A percentile compares a stretch with the other conserved stretches of the same genome.
Conservation (phyloP, 2,113 vertebrate species). For the Trogon surrucura region DNA sequence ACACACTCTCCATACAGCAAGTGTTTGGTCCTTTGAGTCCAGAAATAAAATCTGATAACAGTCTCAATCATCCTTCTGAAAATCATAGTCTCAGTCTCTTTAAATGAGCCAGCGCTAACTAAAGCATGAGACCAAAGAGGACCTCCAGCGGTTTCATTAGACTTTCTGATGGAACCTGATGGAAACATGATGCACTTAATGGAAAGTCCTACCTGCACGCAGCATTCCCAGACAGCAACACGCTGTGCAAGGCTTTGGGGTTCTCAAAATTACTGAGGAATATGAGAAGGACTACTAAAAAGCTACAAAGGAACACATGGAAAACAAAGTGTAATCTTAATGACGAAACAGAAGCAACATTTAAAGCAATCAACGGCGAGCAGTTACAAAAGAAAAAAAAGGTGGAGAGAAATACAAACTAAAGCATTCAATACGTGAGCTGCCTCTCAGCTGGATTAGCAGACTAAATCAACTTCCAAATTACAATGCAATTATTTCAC, state of each 20-base stretch:
- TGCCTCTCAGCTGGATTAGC: not conserved
- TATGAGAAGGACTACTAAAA: not conserved
- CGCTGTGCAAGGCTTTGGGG: not conserved
- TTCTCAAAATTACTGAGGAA: not conserved
- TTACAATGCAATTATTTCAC: conserved; percentile 7
- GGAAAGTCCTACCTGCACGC: not conserved
- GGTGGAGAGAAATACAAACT: not conserved
- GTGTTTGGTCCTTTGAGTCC: not conserved
- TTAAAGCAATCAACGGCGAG: not conserved
- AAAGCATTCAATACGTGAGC: not conserved
- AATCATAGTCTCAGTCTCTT: not conserved
- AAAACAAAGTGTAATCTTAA: not conserved
- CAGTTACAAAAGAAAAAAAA: not conserved
- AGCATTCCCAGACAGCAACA: not conserved
- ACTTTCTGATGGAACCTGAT: not conserved
- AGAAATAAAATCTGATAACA: not conserved
- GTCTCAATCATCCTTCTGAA: not conserved
- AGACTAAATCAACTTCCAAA: not conserved
- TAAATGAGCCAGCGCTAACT: not conserved
- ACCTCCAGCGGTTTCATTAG: not conserved
- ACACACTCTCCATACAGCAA: not conserved
- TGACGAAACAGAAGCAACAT: not conserved
- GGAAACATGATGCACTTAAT: accelerated
- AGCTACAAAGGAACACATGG: not conserved
- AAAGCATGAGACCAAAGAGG: not conserved